Evolutionary conservation across 1,140 invertebrate species (phyloP).

Genomic region (Parasteatoda tepidariorum): DNA sequence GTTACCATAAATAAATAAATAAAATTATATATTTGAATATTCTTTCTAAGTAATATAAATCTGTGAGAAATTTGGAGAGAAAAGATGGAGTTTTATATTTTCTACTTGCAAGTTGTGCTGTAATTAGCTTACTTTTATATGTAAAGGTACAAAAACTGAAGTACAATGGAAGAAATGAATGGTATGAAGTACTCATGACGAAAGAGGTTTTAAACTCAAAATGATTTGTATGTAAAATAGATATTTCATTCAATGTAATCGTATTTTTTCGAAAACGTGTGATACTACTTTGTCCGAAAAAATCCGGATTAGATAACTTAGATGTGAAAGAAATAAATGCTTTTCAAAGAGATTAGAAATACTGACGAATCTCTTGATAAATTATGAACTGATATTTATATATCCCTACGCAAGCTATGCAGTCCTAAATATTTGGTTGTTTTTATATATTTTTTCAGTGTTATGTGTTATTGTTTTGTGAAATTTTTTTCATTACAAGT

Average conservation of each 20-base stretch:
- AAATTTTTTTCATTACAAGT: slow-evolving; percentile 18
- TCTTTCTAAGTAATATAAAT: slow-evolving; percentile 58
- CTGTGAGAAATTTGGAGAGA: slow-evolving; percentile 20
- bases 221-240: slow-evolving; percentile 53
- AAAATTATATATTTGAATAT: slow-evolving; percentile 59
- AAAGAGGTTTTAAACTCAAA: slow-evolving; percentile 33
- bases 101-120: slow-evolving; percentile 56
- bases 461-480: slow-evolving; percentile 15
- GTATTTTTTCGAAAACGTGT: slow-evolving; percentile 36
- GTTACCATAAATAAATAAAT: slow-evolving; percentile 46
- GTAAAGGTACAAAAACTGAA: slow-evolving; percentile 48
- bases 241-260: slow-evolving; percentile 45
- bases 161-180: slow-evolving; percentile 26
- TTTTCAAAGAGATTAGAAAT: neutral
- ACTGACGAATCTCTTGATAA: neutral
- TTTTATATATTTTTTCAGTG: slow-evolving; percentile 29
- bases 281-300: slow-evolving; percentile 27
- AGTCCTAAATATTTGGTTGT: slow-evolving; percentile 27
- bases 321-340: neutral
- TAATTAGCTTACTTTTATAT: slow-evolving; percentile 61
- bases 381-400: neutral
- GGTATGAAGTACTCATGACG: slow-evolving; percentile 9
- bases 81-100: slow-evolving; percentile 58
- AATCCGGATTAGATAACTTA: slow-evolving; percentile 3
- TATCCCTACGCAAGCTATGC: slow-evolving; percentile 13